phyloP scores from a whole-genome alignment of 2,113 vertebrate genomes.

The Mugil cephalus region DNA sequence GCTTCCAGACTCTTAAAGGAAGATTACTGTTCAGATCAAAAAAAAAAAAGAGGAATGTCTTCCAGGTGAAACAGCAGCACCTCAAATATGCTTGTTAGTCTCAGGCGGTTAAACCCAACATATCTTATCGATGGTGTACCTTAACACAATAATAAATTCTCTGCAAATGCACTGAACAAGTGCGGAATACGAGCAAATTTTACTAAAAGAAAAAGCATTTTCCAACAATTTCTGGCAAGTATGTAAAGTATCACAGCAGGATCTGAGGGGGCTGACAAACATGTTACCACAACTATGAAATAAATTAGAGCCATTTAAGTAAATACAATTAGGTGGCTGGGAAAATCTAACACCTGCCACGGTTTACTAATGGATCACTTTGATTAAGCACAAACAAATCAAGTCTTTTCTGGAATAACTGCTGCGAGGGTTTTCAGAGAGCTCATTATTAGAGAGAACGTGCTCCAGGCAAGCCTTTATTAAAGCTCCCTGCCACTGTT shows the following conservation, averaged over 20 bases:
- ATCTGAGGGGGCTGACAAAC: conserved; percentile 20
- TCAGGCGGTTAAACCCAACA: conserved; percentile 56
- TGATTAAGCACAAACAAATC: conserved; percentile 44
- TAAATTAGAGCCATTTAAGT: conserved; percentile 48
- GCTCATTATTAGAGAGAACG: conserved; percentile 39
- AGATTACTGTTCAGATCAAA: conserved; percentile 76
- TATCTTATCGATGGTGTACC: conserved; percentile 39
- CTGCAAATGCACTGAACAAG: conserved; percentile 36
- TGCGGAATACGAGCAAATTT: conserved; percentile 16
- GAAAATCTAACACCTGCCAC: conserved; percentile 39
- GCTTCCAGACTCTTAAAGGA: conserved; percentile 69
- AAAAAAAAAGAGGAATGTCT: conserved; percentile 63
- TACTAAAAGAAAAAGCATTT: conserved; percentile 31
- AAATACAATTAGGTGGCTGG: conserved; percentile 11
- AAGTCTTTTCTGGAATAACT: conserved; percentile 39
- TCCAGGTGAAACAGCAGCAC: conserved; percentile 61
- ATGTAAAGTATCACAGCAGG: conserved; percentile 1
- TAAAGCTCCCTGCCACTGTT: conserved; percentile 30
- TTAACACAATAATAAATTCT: conserved; percentile 36
- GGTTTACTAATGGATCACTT: conserved; percentile 41
- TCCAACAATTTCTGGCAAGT: conserved; percentile 11
- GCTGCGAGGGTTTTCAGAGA: conserved; percentile 40
- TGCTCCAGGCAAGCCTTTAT: conserved; percentile 44
- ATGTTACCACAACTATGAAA: conserved; percentile 23
- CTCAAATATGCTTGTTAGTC: conserved; percentile 69